A percentile compares a stretch with the other conserved stretches of the same genome.
These are phyloP conservation scores for Alcedo atthis DNA, from an alignment of 2,797 vertebrate genomes.

Conservation along the genomic window DNA sequence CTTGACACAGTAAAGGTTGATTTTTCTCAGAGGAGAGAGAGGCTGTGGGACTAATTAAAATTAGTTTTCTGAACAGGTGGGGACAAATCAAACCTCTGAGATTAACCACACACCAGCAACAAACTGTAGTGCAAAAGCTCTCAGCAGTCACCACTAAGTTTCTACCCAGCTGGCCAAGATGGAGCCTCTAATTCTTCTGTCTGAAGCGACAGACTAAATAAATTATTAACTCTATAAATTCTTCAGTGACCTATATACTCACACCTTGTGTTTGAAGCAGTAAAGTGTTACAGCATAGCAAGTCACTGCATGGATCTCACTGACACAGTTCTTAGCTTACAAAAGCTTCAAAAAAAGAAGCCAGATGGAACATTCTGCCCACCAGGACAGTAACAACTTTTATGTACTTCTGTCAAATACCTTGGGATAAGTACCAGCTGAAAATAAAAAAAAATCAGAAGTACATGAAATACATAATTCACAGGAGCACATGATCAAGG, in stretches of 20 bases:
- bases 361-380: not conserved
- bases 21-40: not conserved
- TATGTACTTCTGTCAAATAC: constrained; percentile 3
- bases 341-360: not conserved
- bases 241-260: constrained; percentile 6
- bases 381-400: constrained; percentile 9
- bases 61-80: not conserved
- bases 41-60: not conserved
- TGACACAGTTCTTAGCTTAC: not conserved
- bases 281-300: not conserved
- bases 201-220: constrained; percentile 31
- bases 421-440: not conserved
- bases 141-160: not conserved
- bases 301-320: not conserved
- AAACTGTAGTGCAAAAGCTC: not conserved
- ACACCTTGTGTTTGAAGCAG: not conserved
- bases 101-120: not conserved
- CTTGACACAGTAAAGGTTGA: not conserved
- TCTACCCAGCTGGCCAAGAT: not conserved
- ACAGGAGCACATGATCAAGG: not conserved
- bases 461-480: not conserved
- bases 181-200: not conserved
- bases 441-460: constrained; percentile 13
- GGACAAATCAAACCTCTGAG: not conserved
- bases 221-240: constrained; percentile 29